Percentiles rank a stretch among this genome's conserved stretches.
These are phyloP conservation scores for Pachycephala philippinensis DNA, from an alignment of 2,113 vertebrate species.

Conservation along the genomic window DNA sequence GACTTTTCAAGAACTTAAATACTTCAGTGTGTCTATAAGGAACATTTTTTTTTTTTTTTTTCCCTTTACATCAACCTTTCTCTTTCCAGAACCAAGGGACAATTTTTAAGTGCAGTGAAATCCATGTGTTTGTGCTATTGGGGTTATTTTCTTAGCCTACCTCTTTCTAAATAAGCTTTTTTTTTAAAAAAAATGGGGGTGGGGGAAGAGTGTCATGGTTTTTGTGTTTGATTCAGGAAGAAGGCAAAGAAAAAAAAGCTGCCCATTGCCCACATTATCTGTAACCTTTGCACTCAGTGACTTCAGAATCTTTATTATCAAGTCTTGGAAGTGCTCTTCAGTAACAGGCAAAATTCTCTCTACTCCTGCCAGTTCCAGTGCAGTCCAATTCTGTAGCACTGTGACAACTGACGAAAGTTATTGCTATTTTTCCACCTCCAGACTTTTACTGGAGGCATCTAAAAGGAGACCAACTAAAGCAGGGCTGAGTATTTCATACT, in stretches of 20 bases:
- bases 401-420: neutral
- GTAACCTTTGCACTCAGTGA: neutral
- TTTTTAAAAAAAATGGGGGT: fast-evolving
- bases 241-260: neutral
- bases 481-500: neutral
- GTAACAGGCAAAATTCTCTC: neutral
- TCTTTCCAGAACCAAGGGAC: neutral
- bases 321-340: neutral
- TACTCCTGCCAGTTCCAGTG: neutral
- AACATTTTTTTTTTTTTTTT: neutral
- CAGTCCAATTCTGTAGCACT: neutral
- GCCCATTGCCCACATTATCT: neutral
- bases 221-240: neutral
- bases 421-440: neutral
- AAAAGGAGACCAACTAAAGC: neutral
- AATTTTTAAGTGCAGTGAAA: neutral
- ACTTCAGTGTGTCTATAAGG: neutral
- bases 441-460: neutral
- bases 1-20: neutral
- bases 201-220: fast-evolving
- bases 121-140: neutral
- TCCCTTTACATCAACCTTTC: neutral
- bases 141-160: neutral
- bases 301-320: neutral
- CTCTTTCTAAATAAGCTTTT: neutral